Evolutionary conservation across 2,888 invertebrate genomes (phyloP), one percentile per base, ranked within the genome.

Genomic region (Germaria angustata): DNA sequence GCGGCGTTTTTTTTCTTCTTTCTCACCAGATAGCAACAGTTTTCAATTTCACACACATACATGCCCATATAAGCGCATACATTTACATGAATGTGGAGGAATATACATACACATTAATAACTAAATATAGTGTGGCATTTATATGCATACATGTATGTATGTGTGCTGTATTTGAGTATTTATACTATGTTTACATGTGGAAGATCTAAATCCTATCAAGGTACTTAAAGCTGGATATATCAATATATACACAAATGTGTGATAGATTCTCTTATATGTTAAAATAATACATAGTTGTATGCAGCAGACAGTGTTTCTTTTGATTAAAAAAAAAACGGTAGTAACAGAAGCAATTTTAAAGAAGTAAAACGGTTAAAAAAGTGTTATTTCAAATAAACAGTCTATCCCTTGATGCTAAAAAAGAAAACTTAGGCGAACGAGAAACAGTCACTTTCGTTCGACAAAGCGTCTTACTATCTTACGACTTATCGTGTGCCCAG

Each of bases 1-100:
- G 85, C 84, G 85, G 80, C 53, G 49, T 80, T 79, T 55, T 46
- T 61, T 69, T 57, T 41, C 32, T 63, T 57, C 36, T 46, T 66
- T 57, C 15, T 11, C 28, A 11, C 32, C 44, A 32, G 39, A 57
- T 34, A 65, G 57, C 68, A 78, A 77, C 73, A 82, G 79, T 59
- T 82, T 82, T 79, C 51, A n/a, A 73, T 73, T 55, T 53, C 13
- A n/a, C 34, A 71, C 55, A 36, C 22, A 39, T 11, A 2, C 22
- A 24, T 5, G 11, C 9, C 44, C 32, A 69, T n/a, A 20, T 15
- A 39, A 8, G 20, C 8, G 36, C 5, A 51, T 1, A 61, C n/a
- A 44, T 3, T 5, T 11, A 59, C 2, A n/a, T 1, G 17, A 20
- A 65, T 39, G n/a, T 41, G 15, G 36, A 41, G 22, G 2, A 41